phyloP scores from a whole-genome alignment of 2,113 vertebrate species.

The Scopus umbretta region DNA sequence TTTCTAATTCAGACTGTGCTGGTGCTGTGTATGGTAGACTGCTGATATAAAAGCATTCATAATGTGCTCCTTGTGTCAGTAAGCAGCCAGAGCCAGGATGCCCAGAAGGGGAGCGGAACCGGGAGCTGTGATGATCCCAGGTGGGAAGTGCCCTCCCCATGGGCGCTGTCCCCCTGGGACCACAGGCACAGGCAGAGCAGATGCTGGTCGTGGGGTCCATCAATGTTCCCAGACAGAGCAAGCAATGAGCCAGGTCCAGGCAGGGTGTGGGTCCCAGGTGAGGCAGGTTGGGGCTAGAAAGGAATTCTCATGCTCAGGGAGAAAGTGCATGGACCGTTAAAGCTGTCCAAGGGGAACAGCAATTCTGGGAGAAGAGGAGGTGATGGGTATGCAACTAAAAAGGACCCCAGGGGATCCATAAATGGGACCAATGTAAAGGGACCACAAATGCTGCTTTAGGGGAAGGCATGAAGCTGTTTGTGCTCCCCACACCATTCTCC shows the following conservation, averaged over 20 bases:
- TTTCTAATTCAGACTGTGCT: not conserved
- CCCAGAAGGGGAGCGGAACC: not conserved
- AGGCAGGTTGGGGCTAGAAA: not conserved
- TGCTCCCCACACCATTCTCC: not conserved
- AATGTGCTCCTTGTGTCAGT: not conserved
- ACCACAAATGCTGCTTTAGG: not conserved
- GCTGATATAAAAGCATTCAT: not conserved
- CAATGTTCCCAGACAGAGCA: not conserved
- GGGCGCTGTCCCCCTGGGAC: fast-evolving
- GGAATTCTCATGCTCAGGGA: not conserved
- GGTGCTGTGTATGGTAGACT: not conserved
- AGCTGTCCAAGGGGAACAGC: not conserved
- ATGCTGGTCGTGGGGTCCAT: not conserved
- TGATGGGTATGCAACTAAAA: not conserved
- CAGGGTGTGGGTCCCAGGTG: not conserved
- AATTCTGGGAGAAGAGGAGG: not conserved
- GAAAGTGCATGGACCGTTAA: not conserved
- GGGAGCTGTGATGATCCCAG: fast-evolving
- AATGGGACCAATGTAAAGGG: not conserved
- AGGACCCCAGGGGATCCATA: not conserved
- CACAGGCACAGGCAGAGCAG: fast-evolving
- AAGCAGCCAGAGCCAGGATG: not conserved
- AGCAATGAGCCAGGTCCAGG: fast-evolving
- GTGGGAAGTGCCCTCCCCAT: not conserved
- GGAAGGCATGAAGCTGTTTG: not conserved